Conservation (phyloP, 1,140 invertebrate species). For the Anastrepha obliqua region DNA sequence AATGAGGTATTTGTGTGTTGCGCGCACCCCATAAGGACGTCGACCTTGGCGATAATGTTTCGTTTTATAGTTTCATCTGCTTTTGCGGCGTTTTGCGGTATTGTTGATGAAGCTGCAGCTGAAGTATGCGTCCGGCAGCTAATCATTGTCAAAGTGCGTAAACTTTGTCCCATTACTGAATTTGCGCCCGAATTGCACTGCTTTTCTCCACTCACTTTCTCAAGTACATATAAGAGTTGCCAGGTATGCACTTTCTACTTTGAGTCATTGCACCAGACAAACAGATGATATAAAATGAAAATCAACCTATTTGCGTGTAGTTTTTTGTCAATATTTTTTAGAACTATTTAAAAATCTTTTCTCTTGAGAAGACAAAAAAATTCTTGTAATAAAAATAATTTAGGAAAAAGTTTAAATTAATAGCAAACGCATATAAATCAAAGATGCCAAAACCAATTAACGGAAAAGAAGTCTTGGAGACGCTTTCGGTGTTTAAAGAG, state of each 20-base stretch:
- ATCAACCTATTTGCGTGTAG: neutral
- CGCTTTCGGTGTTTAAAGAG: conserved; percentile 9
- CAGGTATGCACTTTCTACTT: conserved; percentile 15
- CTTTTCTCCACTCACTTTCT: neutral
- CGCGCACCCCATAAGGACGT: conserved; percentile 4
- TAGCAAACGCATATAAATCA: neutral
- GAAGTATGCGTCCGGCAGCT: conserved; percentile 27
- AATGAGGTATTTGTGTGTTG: conserved; percentile 17
- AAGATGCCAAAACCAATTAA: neutral
- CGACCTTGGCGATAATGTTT: conserved; percentile 43
- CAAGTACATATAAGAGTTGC: neutral
- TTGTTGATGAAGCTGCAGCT: neutral
- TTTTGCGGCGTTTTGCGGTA: neutral
- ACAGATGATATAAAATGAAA: neutral
- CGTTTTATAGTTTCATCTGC: conserved; percentile 44
- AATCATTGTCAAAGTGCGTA: conserved; percentile 56
- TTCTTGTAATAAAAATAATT: conserved; percentile 39
- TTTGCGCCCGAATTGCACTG: neutral
- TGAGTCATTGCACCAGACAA: neutral
- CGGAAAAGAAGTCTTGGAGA: conserved; percentile 41
- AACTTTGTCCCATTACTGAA: conserved; percentile 55
- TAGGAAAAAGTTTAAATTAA: neutral
- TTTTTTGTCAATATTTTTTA: neutral
- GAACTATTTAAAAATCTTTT: neutral
- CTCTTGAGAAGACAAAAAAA: neutral